A percentile compares a stretch with the other conserved stretches of the same genome.
phyloP scores from a whole-genome alignment of 2,113 vertebrate genomes.

The Australoheros scitulus region DNA sequence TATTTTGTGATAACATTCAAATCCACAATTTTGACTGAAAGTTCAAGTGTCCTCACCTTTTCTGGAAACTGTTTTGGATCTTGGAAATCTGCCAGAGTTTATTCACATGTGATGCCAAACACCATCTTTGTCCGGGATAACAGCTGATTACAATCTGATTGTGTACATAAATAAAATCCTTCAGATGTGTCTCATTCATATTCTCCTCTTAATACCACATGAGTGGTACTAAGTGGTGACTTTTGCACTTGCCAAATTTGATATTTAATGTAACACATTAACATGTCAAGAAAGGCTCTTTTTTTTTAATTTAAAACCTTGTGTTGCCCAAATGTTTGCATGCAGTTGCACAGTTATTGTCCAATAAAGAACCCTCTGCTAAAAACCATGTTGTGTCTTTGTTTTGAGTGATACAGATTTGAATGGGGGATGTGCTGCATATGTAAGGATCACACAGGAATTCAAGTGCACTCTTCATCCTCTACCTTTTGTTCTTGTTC shows the following conservation, averaged over 20 bases:
- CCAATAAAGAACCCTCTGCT: background rate
- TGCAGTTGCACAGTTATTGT: background rate
- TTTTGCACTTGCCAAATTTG: too few species aligned
- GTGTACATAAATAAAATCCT: too few species aligned
- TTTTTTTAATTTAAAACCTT: too few species aligned
- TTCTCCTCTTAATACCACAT: too few species aligned
- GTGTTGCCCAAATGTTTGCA: too few species aligned
- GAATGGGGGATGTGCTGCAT: background rate
- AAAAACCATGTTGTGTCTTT: background rate
- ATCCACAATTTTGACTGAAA: background rate
- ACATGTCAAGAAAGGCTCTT: too few species aligned
- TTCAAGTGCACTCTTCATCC: background rate
- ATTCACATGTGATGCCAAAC: background rate
- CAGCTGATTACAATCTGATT: too few species aligned
- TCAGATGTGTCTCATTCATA: too few species aligned
- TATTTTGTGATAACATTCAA: background rate
- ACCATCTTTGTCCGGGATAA: background rate
- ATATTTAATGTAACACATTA: too few species aligned
- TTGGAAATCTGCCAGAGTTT: background rate
- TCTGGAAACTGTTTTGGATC: background rate
- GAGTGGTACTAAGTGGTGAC: too few species aligned
- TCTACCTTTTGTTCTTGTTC: too few species aligned
- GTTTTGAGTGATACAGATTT: background rate
- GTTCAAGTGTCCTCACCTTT: background rate
- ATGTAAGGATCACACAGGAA: background rate